Conservation (phyloP, 2,113 vertebrate species). For the Phalacrocorax carbo region DNA sequence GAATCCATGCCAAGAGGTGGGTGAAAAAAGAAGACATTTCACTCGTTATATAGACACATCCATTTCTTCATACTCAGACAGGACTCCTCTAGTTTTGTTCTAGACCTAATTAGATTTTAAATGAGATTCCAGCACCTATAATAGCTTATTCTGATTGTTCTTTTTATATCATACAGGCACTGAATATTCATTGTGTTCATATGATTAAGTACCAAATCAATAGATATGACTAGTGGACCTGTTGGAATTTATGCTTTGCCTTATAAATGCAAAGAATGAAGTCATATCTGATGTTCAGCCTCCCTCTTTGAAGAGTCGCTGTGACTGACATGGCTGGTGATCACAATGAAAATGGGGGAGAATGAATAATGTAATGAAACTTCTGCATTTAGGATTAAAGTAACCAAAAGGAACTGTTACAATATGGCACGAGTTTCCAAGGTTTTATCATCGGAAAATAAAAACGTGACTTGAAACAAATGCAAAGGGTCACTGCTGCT, state of each 20-base stretch:
- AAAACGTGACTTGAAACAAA: background rate
- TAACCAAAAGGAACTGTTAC: conserved; percentile 2
- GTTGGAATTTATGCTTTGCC: conserved; percentile 60
- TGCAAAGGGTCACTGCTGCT: background rate
- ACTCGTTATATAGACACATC: conserved; percentile 47
- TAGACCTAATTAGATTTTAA: conserved; percentile 80
- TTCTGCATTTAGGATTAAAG: conserved; percentile 20
- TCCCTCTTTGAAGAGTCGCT: conserved; percentile 13
- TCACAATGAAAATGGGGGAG: conserved; percentile 4
- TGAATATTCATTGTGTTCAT: conserved; percentile 75
- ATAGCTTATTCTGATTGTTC: conserved; percentile 81
- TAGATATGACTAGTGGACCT: conserved; percentile 60
- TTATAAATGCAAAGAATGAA: conserved; percentile 55
- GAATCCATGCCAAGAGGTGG: background rate
- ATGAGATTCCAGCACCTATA: conserved; percentile 78
- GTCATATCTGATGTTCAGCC: conserved; percentile 46
- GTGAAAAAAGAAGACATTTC: conserved; percentile 41
- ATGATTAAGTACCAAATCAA: conserved; percentile 75
- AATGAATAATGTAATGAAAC: conserved; percentile 42
- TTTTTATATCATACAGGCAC: conserved; percentile 75
- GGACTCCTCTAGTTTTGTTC: conserved; percentile 70
- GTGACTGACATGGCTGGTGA: conserved; percentile 40
- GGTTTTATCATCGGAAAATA: background rate
- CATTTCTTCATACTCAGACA: conserved; percentile 63
- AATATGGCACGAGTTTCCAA: background rate